phyloP scores from a whole-genome alignment of 2,113 vertebrate genomes.

The Ranitomeya variabilis region DNA sequence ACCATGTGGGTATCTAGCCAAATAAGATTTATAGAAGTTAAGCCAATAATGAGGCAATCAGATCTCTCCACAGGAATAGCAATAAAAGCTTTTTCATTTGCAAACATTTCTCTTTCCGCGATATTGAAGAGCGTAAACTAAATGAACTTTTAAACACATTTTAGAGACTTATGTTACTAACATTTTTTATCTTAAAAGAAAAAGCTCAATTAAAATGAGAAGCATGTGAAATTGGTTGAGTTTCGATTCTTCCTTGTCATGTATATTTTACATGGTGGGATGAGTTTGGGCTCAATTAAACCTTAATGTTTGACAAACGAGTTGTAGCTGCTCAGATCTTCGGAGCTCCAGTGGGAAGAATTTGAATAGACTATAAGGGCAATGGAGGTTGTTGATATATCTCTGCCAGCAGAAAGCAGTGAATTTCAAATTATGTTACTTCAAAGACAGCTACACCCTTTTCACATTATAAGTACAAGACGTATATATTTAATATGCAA shows the following conservation, averaged over 20 bases:
- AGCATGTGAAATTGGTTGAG: slow-evolving; percentile 17
- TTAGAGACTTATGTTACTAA: neutral
- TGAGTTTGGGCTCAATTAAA: slow-evolving; percentile 49
- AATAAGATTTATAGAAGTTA: neutral
- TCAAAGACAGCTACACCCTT: slow-evolving; percentile 32
- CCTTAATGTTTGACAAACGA: slow-evolving; percentile 55
- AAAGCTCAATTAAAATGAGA: slow-evolving; percentile 44
- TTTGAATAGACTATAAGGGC: slow-evolving; percentile 51
- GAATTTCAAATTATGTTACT: slow-evolving; percentile 47
- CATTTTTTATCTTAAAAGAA: slow-evolving; percentile 64
- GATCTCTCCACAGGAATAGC: neutral
- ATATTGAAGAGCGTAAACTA: neutral
- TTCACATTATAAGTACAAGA: slow-evolving; percentile 32
- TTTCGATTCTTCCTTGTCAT: slow-evolving; percentile 47
- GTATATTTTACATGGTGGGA: slow-evolving; percentile 53
- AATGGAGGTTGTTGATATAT: slow-evolving; percentile 31
- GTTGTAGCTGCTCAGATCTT: slow-evolving; percentile 51
- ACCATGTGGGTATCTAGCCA: neutral
- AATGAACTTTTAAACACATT: slow-evolving; percentile 8
- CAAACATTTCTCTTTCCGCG: neutral
- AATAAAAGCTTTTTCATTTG: neutral
- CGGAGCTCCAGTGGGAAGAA: slow-evolving; percentile 35
- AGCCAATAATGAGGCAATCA: neutral
- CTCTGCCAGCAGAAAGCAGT: slow-evolving; percentile 30
- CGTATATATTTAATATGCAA: slow-evolving; percentile 31